Percentiles rank a stretch among this genome's conserved stretches.
These are phyloP conservation scores for Fratercula arctica DNA, from an alignment of 2,797 vertebrate genomes.

Conservation along the genomic window DNA sequence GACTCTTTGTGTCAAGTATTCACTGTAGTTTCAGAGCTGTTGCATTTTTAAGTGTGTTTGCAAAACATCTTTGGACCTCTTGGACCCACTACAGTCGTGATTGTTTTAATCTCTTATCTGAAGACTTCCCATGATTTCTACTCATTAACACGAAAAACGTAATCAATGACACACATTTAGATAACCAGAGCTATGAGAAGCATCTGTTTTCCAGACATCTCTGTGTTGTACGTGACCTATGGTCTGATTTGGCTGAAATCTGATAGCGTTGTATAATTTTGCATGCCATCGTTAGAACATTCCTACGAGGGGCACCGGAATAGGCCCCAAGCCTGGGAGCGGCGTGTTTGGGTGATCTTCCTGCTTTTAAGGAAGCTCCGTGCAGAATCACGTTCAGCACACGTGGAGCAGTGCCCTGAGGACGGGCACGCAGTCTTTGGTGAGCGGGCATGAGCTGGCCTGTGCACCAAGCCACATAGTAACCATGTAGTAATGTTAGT, in stretches of 20 bases:
- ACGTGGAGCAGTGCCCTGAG: neutral
- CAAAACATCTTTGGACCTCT: neutral
- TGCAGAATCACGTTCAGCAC: neutral
- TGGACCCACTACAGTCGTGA: neutral
- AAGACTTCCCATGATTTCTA: neutral
- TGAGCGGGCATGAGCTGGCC: neutral
- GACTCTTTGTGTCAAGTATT: slow-evolving; percentile 2
- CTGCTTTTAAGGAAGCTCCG: neutral
- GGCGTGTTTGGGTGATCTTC: neutral
- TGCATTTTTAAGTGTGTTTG: neutral
- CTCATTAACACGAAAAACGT: neutral
- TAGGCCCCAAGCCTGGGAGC: neutral
- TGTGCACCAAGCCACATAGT: fast-evolving
- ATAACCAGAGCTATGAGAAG: slow-evolving; percentile 24
- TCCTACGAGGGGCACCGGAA: neutral
- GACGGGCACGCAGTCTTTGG: neutral
- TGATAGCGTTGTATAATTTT: slow-evolving; percentile 41
- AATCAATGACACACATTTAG: neutral
- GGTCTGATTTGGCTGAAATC: slow-evolving; percentile 50
- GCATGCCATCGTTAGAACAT: slow-evolving; percentile 47
- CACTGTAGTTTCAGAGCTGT: neutral
- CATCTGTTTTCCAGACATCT: slow-evolving; percentile 62
- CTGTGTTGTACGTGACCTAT: slow-evolving; percentile 47
- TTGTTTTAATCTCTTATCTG: neutral
- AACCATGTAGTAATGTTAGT: fast-evolving